Conservation (phyloP, 2,797 vertebrate genomes). For the Chromis chromis region DNA sequence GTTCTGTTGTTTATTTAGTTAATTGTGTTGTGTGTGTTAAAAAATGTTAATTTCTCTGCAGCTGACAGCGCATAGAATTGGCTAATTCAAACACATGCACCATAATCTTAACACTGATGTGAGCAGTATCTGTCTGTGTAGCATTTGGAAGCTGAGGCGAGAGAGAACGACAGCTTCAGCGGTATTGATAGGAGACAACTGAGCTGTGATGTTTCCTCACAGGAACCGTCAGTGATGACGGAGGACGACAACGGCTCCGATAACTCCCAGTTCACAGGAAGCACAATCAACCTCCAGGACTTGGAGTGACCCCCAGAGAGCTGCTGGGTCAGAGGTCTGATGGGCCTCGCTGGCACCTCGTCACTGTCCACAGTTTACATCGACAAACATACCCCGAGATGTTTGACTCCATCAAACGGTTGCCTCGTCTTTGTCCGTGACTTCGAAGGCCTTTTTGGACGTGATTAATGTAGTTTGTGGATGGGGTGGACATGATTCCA, state of each 20-base stretch:
- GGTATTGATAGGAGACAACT: background rate
- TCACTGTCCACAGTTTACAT: constrained; percentile 37
- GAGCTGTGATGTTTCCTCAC: constrained; percentile 15
- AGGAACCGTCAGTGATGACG: constrained; percentile 90
- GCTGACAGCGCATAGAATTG: too few species aligned
- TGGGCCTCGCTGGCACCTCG: background rate
- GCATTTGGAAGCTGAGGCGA: too few species aligned
- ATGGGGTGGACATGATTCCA: constrained; percentile 33
- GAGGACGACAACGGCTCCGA: constrained; percentile 90
- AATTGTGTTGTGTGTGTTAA: background rate
- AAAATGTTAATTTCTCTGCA: too few species aligned
- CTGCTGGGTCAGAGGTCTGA: constrained; percentile 12
- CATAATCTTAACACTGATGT: too few species aligned
- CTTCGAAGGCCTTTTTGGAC: constrained; percentile 50
- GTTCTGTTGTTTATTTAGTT: background rate
- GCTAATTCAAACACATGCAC: too few species aligned
- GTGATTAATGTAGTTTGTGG: constrained; percentile 3
- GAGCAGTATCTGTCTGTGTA: too few species aligned
- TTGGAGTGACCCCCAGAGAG: constrained; percentile 76
- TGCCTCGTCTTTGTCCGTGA: constrained; percentile 32
- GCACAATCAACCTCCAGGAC: constrained; percentile 95
- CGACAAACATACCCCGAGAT: constrained; percentile 4
- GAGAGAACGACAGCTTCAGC: too few species aligned
- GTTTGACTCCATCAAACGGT: constrained; percentile 26
- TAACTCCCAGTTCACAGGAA: constrained; percentile 91